These are phyloP conservation scores for Sciaenops ocellatus DNA, from an alignment of 2,797 vertebrate species.

Conservation along the genomic window DNA sequence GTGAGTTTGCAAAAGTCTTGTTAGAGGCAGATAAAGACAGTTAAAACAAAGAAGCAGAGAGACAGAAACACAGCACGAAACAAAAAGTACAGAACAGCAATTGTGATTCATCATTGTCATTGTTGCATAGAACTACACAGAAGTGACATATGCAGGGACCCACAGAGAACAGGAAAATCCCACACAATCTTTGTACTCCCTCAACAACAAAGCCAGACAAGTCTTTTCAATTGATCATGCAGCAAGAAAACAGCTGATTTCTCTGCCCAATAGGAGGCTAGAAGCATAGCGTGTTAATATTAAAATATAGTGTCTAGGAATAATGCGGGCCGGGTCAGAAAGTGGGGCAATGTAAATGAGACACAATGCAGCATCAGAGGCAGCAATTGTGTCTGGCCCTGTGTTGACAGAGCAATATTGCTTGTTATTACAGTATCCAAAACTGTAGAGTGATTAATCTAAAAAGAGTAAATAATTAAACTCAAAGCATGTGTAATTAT, in stretches of 20 bases:
- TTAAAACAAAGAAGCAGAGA: conserved; percentile 31
- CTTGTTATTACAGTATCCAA: not conserved
- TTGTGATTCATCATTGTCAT: conserved; percentile 66
- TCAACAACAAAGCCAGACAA: conserved; percentile 33
- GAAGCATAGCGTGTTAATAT: not conserved
- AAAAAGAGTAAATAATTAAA: conserved; percentile 9
- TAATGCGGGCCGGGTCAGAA: conserved; percentile 22
- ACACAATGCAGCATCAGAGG: not conserved
- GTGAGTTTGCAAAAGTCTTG: conserved; percentile 29
- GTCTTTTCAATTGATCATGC: conserved; percentile 51
- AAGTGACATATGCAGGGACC: conserved; percentile 22
- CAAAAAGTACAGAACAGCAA: conserved; percentile 34
- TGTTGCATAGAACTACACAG: conserved; percentile 25
- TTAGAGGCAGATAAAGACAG: conserved; percentile 40
- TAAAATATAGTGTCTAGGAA: conserved; percentile 14
- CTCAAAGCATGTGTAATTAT: not conserved
- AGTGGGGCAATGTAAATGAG: conserved; percentile 23
- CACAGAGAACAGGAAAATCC: conserved; percentile 22
- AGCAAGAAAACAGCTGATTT: conserved; percentile 12
- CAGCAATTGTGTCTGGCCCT: not conserved
- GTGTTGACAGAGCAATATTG: not conserved
- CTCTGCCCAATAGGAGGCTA: not conserved
- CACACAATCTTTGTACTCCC: conserved; percentile 35
- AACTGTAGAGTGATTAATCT: not conserved
- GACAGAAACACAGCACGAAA: conserved; percentile 35